Conservation (phyloP, 2,113 vertebrate species). For the Nannospalax galili region DNA sequence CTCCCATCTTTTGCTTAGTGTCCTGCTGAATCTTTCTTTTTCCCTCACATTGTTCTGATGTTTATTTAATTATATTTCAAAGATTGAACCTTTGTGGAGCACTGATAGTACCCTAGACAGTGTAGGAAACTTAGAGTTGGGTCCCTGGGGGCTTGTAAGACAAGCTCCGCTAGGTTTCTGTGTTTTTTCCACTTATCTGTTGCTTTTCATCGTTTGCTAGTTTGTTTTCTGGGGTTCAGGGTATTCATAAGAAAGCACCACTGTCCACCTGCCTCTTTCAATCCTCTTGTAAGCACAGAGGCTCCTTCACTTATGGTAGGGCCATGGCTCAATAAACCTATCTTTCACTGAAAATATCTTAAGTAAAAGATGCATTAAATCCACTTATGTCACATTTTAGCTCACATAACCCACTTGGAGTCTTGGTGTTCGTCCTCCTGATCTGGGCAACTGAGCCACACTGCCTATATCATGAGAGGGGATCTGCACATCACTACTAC, state of each 20-base stretch:
- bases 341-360: neutral
- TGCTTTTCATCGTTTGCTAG: neutral
- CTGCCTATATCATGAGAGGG: neutral
- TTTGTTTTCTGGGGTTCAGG: neutral
- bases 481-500: neutral
- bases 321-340: neutral
- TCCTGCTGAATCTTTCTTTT: neutral
- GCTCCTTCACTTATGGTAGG: neutral
- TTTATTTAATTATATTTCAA: slow-evolving; percentile 8
- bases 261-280: neutral
- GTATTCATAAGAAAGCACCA: neutral
- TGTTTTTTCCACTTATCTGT: neutral
- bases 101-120: neutral
- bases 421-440: neutral
- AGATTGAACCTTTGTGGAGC: neutral
- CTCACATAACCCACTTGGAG: neutral
- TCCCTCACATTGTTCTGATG: neutral
- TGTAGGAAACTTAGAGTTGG: neutral
- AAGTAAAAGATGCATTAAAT: neutral
- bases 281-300: neutral
- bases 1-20: neutral
- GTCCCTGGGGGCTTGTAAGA: neutral
- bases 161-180: neutral
- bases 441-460: no score
- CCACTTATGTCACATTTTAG: no score